These are phyloP conservation scores for Anguilla japonica DNA, from an alignment of 2,113 vertebrate species.

Conservation along the genomic window DNA sequence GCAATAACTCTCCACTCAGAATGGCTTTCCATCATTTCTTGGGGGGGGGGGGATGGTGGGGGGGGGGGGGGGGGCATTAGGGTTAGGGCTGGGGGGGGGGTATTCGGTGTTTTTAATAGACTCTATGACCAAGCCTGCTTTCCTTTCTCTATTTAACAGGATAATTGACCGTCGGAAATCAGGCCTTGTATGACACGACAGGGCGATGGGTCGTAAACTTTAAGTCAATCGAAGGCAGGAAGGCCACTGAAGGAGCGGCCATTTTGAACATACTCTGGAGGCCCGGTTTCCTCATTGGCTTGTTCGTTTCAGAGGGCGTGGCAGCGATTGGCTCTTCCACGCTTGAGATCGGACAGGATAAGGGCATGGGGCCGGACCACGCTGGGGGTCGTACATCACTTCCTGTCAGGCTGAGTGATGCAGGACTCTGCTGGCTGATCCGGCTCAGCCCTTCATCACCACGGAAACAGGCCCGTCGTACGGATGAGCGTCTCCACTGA, in stretches of 20 bases:
- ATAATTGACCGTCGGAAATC: constrained; percentile 93
- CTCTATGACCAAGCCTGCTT: constrained; percentile 76
- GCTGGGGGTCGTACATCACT: constrained; percentile 87
- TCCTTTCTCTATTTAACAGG: constrained; percentile 94
- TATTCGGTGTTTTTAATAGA: constrained; percentile 86
- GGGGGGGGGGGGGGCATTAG: too few relatives aligned
- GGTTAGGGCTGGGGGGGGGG: constrained; percentile 38
- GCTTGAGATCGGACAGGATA: constrained; percentile 90
- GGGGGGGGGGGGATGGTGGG: too few relatives aligned
- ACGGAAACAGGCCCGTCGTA: constrained; percentile 59
- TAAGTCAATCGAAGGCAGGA: constrained; percentile 88
- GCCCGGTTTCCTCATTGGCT: constrained; percentile 92
- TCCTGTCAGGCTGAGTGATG: constrained; percentile 78
- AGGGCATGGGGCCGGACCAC: constrained; percentile 92
- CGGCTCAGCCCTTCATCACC: constrained; percentile 66
- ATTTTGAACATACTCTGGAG: constrained; percentile 71
- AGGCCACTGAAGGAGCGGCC: constrained; percentile 73
- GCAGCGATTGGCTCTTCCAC: constrained; percentile 99
- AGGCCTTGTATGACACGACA: constrained; percentile 83
- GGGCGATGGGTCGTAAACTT: constrained; percentile 95
- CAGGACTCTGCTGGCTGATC: constrained; percentile 46
- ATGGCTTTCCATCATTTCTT: constrained; percentile 81
- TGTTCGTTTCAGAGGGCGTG: constrained; percentile 88
- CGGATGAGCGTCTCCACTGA: constrained; percentile 59
- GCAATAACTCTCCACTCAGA: constrained; percentile 76